These are phyloP conservation scores for Oryzias curvinotus DNA, from an alignment of 2,113 vertebrate species.

Conservation along the genomic window DNA sequence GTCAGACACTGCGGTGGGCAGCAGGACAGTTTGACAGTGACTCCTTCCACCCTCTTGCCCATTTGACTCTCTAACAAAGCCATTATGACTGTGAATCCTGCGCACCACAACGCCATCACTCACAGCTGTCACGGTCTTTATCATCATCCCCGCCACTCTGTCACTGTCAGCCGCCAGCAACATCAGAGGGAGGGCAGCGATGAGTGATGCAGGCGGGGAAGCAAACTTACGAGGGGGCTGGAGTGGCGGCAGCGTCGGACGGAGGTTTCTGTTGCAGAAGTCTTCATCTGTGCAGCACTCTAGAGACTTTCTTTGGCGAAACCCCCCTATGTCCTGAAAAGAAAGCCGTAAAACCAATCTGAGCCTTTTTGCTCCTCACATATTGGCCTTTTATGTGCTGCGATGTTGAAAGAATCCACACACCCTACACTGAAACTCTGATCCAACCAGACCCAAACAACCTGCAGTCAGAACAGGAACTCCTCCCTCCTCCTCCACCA, in stretches of 20 bases:
- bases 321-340: constrained; percentile 85
- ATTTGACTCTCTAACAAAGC: constrained; percentile 33
- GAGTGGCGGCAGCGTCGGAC: constrained; percentile 88
- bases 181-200: constrained; percentile 11
- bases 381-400: not conserved
- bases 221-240: constrained; percentile 81
- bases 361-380: not conserved
- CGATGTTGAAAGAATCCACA: constrained; percentile 56
- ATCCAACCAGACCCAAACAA: constrained; percentile 88
- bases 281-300: constrained; percentile 94
- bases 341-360: not conserved
- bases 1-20: constrained; percentile 5
- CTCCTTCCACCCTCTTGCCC: constrained; percentile 5
- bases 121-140: not conserved
- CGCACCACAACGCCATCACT: constrained; percentile 28
- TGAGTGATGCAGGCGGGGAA: not conserved
- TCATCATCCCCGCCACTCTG: not conserved
- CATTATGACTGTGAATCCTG: constrained; percentile 28
- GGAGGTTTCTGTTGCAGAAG: constrained; percentile 91
- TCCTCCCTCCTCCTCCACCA: constrained; percentile 93
- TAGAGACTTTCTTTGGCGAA: constrained; percentile 85
- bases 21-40: constrained; percentile 22
- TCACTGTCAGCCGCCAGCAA: not conserved
- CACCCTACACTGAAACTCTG: constrained; percentile 95
- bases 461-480: constrained; percentile 87